A percentile compares a stretch with the other conserved stretches of the same genome.
Conservation (phyloP, 2,113 vertebrate species). For the Octodon degus region DNA sequence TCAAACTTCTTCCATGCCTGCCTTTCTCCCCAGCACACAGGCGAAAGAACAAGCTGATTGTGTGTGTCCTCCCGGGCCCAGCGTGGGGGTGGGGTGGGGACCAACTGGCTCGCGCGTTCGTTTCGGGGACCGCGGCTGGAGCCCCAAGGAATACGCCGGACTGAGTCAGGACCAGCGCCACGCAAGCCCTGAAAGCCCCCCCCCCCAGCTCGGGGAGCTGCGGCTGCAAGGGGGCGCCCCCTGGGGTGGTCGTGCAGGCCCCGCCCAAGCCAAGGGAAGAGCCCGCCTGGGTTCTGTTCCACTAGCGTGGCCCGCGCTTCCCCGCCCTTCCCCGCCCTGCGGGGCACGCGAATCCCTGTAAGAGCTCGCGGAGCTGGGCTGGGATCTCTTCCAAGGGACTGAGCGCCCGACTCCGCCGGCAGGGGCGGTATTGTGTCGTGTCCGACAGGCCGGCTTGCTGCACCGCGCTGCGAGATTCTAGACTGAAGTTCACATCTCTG, state of each 20-base stretch:
- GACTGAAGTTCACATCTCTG: not conserved
- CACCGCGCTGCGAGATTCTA: not conserved
- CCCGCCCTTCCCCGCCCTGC: not conserved
- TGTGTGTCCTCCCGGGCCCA: not conserved
- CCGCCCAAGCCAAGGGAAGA: not conserved
- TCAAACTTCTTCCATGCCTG: not conserved
- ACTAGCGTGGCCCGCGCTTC: too few relatives aligned
- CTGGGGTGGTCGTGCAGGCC: not conserved
- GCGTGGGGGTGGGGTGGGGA: not conserved
- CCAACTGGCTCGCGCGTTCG: constrained; percentile 27
- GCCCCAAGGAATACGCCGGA: not conserved
- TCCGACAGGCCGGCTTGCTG: not conserved
- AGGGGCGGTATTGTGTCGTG: not conserved
- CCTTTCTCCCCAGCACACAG: not conserved
- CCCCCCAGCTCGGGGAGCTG: not conserved
- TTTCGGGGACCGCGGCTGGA: not conserved
- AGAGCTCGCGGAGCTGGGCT: not conserved
- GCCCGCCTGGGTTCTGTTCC: not conserved
- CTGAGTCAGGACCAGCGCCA: constrained; percentile 40
- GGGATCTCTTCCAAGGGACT: not conserved
- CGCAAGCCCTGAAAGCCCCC: not conserved
- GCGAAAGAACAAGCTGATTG: constrained; percentile 67
- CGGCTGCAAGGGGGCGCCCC: not conserved
- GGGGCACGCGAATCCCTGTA: too few relatives aligned
- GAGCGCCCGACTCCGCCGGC: not conserved